Evolutionary conservation across 35 echinoderm and acorn worm genomes (phyloP), one percentile per base, ranked within the genome.

Genomic region (Anneissia japonica): DNA sequence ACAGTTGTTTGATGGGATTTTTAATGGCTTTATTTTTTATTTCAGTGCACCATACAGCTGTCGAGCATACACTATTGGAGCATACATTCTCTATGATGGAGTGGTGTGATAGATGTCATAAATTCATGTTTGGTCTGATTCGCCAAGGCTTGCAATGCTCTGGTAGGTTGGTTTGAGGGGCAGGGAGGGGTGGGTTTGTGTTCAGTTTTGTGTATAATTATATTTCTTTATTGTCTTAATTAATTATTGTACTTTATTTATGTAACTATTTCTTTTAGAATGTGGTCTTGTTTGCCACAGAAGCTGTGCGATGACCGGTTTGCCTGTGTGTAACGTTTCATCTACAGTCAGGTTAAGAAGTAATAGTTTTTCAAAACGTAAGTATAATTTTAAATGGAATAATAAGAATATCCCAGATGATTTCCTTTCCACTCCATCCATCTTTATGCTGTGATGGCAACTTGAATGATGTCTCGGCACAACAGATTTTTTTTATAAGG

Each of bases 41-140:
- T 64, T 64, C 77, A 16, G 56, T 88, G 32, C 39, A 81, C 21
- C 76, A 89, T 82, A 74, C 95, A 36, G 86, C 84, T 16, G 45
- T 28, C 10, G 79, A 86, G 5, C 95, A 98, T 81, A 80, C 39
- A 14, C 39, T 98, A 16, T 74, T 81, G 82, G 89, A 93, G 38
- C 80, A 84, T 83, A 98, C 91, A 34, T 98, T 98, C 83, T 98
- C 95, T 30, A 91, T 88, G 17, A 82, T 98, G 37, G 89, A 93
- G 83, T 98, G 92, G 92, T 98, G 95, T 43, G 89, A 89, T 32
- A 93, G 94, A 39, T 98, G 95, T 80, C 31, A 55, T 30, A 93
- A 94, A 79, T 98, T 98, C 83, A 98, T 98, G 95, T 98, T 91
- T 86, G 95, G 95, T 51, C 55, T 98, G 11, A 83, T 93, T 5